Evolutionary conservation across 2,888 invertebrate genomes (phyloP), one percentile per base, ranked within the genome.

Genomic region (Galeopsomyia nigrocyanea): DNA sequence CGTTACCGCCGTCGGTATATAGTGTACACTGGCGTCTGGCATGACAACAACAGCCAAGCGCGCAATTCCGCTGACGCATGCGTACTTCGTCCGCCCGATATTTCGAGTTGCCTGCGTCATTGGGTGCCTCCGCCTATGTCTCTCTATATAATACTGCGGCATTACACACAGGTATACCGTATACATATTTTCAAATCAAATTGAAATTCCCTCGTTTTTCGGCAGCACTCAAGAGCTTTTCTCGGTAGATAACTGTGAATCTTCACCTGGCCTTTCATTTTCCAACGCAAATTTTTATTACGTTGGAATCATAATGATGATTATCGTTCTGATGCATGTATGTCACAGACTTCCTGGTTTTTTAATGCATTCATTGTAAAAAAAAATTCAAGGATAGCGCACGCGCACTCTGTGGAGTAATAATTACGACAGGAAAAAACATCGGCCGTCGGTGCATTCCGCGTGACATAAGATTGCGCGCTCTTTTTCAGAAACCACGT

Each of bases 1-100:
- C 49, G 61, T 70, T 71, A 71, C 71, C 71, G 56, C 71, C 22
- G 71, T 71, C 71, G 71, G 71, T 71, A 71, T 71, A 57, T 46
- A 16, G 39, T 49, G 22, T 39, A 21, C 13, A 21, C 50, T 17
- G 46, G 22, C n/a, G 21, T n/a, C 26, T 26, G 47, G 58, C 51
- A 51, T 51, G 56, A 39, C 1, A 1, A 39, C 7, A 39, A 39
- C 31, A 31, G 31, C 39, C 39, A 39, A 21, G 47, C 58, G 22
- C 22, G 19, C 31, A 49, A 53, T 31, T 50, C 14, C 53, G 13
- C 31, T 10, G 39, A 61, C 62, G 55, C 63, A 22, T 69, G 63
- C 50, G 26, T 22, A 19, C 17, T 9, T 17, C 1, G 19, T 39
- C 16, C 21, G 1, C 39, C 17, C 17, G 39, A 63, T 62, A 16